Conservation (phyloP, 2,113 vertebrate genomes). For the Halcyon malimbica region DNA sequence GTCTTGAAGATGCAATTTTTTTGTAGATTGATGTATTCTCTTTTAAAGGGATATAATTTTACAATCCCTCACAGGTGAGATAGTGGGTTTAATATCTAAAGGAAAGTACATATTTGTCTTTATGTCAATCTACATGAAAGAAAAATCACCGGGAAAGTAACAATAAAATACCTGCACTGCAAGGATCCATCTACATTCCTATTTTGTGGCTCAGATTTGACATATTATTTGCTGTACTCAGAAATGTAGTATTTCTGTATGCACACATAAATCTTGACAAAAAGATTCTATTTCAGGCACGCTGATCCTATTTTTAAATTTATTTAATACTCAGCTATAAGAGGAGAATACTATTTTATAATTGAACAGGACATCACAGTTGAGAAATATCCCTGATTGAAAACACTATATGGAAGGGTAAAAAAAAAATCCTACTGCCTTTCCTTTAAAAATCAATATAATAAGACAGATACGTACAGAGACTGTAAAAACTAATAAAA, state of each 20-base stretch:
- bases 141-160: conserved; percentile 58
- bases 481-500: not conserved
- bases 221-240: conserved; percentile 11
- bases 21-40: conserved; percentile 44
- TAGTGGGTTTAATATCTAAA: conserved; percentile 56
- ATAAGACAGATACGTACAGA: not conserved
- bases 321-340: conserved; percentile 52
- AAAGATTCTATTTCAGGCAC: conserved; percentile 50
- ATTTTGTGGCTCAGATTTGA: conserved; percentile 47
- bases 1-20: conserved; percentile 25
- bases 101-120: conserved; percentile 67
- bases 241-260: conserved; percentile 43
- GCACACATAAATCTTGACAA: conserved; percentile 45
- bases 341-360: conserved; percentile 42
- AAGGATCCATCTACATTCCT: conserved; percentile 46
- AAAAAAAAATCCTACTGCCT: not conserved
- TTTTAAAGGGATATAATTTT: conserved; percentile 62
- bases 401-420: not conserved
- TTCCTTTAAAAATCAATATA: conserved; percentile 32
- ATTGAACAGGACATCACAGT: conserved; percentile 41
- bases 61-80: conserved; percentile 59
- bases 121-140: conserved; percentile 61
- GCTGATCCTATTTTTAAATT: conserved; percentile 42
- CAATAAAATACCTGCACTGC: conserved; percentile 37
- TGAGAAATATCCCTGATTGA: conserved; percentile 31